Base-by-base conservation (phyloP, 2,113 vertebrate genomes). In the Lanius ludovicianus region DNA sequence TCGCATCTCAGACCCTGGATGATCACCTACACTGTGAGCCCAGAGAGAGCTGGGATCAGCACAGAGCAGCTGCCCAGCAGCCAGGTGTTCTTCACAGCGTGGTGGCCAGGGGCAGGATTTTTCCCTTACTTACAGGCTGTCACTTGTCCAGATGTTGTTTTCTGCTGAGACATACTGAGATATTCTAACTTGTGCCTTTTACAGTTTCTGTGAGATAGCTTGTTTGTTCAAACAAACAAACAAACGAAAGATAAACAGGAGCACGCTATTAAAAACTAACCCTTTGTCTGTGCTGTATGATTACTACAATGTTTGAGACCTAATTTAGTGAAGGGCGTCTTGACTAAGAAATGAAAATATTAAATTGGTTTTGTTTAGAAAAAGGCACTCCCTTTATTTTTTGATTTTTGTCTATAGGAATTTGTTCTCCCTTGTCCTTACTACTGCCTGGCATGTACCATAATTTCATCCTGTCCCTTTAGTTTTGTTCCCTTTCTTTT, bases 401-500 rank as follows among this genome's bases (percentile, higher is more conserved):
- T 80, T 94, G 8, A 90, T 91, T 85, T 89, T 71, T 88, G 31
- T 92, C 92, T 93, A n/a, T 39, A 91, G 55, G 82, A 83, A 96
- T 97, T 97, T 97, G 60, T 56, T 81, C 96, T 95, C 68, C 44
- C 84, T 96, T 95, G 94, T 98, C 85, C 81, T 91, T 92, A 53
- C 57, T 93, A 35, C 63, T 96, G 88, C 44, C 84, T 97, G 95
- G 96, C 89, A 96, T 90, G 70, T 94, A 92, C 60, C 42, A 59
- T 92, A 97, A 97, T 93, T 92, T 88, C 96, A 97, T 96, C 55
- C 63, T 86, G 90, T 97, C 93, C 91, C 94, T 94, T 93, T 89
- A 96, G 97, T 93, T 97, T 96, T 97, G 87, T 97, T 97, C 94
- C 37, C 80, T 96, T 97, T 97, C 84, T 92, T 97, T 97, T 93